Conservation (phyloP, 2,888 invertebrate genomes). For the Mythimna impura region DNA sequence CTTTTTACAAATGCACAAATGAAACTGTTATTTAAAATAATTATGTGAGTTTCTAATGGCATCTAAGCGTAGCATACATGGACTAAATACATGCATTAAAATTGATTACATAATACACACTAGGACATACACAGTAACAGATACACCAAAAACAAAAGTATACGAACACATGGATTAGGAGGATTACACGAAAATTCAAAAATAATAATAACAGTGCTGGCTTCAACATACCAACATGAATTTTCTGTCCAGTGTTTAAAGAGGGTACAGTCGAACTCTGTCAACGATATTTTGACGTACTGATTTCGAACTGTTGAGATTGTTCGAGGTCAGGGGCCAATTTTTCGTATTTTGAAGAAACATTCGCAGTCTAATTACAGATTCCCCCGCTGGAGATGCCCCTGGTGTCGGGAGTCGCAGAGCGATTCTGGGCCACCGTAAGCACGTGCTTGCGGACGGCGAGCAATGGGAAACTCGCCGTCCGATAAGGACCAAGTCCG, state of each 20-base stretch:
- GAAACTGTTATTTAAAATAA: conserved; percentile 8
- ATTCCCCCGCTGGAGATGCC: no score
- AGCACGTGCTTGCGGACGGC: no score
- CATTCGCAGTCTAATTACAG: neutral
- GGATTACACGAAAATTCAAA: neutral
- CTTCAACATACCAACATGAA: conserved; percentile 9
- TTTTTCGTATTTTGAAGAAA: neutral
- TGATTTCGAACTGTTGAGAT: neutral
- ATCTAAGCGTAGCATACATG: conserved; percentile 31
- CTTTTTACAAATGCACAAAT: neutral
- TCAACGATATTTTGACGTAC: neutral
- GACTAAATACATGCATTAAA: conserved; percentile 30
- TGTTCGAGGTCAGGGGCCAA: neutral
- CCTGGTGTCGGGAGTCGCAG: no score
- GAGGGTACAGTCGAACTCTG: no score
- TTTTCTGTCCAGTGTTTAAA: neutral
- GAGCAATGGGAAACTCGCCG: no score
- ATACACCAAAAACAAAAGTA: conserved; percentile 10
- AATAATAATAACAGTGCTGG: neutral
- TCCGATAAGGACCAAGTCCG: no score
- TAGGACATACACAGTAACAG: conserved; percentile 12
- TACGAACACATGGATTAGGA: no score
- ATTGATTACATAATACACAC: neutral
- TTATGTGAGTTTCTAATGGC: conserved; percentile 28
- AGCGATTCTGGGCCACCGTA: no score